Evolutionary conservation across 2,797 vertebrate genomes (phyloP).

Genomic region (Hippopotamyrus pictus): DNA sequence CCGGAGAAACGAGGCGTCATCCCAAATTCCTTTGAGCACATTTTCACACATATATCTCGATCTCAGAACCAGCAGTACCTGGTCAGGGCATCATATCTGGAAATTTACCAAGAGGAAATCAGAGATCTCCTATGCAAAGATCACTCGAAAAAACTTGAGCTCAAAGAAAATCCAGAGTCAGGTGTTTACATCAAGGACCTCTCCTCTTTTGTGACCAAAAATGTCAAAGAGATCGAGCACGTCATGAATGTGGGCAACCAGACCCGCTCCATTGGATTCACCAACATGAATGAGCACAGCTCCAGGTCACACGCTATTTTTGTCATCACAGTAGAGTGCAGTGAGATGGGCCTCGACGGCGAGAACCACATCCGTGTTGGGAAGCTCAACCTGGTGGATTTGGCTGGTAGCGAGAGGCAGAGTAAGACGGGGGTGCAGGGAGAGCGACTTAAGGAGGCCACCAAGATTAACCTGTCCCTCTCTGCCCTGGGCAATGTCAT

Average conservation of each 20-base stretch:
- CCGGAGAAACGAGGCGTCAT: slow-evolving; percentile 79
- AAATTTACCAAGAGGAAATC: slow-evolving; percentile 97
- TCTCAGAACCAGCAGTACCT: slow-evolving; percentile 91
- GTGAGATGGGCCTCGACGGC: slow-evolving; percentile 76
- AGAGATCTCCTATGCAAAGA: slow-evolving; percentile 88
- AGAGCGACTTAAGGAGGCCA: slow-evolving; percentile 83
- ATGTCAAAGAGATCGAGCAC: slow-evolving; percentile 87
- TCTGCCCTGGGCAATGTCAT: slow-evolving; percentile 94
- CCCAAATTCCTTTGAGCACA: slow-evolving; percentile 88
- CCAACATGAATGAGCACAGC: slow-evolving; percentile 91
- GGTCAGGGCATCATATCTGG: slow-evolving; percentile 90
- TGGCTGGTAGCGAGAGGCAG: slow-evolving; percentile 91
- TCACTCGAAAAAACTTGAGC: slow-evolving; percentile 81
- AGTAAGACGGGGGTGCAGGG: slow-evolving; percentile 77
- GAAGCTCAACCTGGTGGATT: slow-evolving; percentile 94
- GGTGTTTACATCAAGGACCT: slow-evolving; percentile 89
- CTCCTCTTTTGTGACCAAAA: slow-evolving; percentile 90
- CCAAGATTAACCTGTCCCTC: slow-evolving; percentile 95
- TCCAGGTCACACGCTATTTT: slow-evolving; percentile 94
- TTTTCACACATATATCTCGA: slow-evolving; percentile 91
- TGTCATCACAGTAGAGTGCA: slow-evolving; percentile 86
- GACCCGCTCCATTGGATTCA: slow-evolving; percentile 82
- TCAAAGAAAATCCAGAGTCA: slow-evolving; percentile 82
- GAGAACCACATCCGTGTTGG: slow-evolving; percentile 92
- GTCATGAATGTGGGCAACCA: slow-evolving; percentile 93